A percentile compares a stretch with the other conserved stretches of the same genome.
Conservation (phyloP, 2,113 vertebrate species). For the Serinus canaria region DNA sequence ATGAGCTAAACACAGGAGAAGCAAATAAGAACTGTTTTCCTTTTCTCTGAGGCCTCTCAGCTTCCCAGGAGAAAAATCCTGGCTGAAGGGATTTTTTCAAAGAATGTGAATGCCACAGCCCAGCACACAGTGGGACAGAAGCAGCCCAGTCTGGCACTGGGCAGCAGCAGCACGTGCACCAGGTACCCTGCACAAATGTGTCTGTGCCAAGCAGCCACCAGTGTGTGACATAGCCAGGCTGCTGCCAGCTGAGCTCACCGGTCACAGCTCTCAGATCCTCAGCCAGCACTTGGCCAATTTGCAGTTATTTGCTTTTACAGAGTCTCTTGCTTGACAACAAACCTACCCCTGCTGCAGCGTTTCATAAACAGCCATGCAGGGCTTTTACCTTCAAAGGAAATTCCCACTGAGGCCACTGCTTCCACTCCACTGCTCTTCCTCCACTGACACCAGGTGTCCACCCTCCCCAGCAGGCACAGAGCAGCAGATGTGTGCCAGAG, state of each 20-base stretch:
- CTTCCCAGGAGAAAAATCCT: too few relatives aligned
- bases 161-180: background rate
- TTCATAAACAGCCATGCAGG: background rate
- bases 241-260: background rate
- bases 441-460: background rate
- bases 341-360: accelerated
- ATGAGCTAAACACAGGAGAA: too few relatives aligned
- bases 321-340: background rate
- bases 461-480: background rate
- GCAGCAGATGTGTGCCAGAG: background rate
- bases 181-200: background rate
- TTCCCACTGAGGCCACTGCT: background rate
- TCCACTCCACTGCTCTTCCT: background rate
- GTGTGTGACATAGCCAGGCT: accelerated
- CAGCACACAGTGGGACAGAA: accelerated
- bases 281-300: background rate
- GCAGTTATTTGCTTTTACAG: background rate
- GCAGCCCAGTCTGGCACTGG: accelerated
- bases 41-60: too few relatives aligned
- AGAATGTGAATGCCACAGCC: too few relatives aligned
- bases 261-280: background rate
- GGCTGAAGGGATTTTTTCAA: too few relatives aligned
- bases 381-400: background rate
- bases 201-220: background rate
- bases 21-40: too few relatives aligned